Evolutionary conservation across 2,888 invertebrate genomes (phyloP), one percentile per base, ranked within the genome.

Genomic region (Dasysyrphus tricinctus): DNA sequence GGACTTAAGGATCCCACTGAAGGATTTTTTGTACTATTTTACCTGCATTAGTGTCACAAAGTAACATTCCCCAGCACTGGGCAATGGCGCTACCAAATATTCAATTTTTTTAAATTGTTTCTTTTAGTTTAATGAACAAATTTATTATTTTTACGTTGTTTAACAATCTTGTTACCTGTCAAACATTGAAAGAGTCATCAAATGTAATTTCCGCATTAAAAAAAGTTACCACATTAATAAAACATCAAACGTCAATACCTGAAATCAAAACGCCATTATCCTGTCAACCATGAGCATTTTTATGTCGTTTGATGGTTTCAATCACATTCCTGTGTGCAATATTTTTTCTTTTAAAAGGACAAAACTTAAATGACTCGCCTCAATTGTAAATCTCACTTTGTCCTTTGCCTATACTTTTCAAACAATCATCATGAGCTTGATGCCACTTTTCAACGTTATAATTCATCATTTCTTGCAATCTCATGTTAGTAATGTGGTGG

Each of bases 391-490:
- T 34, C 1, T 47, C 29, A 11, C 14, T 44, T 44, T 44, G 11
- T 63, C 29, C n/a, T 16, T 44, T n/a, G 7, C 19, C 42, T 42
- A 42, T 42, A 44, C n/a, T 6, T 4, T 32, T 32, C 1, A 2
- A 8, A 24, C 5, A 9, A 67, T 24, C 12, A 16, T 19, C 54
- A 88, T 88, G 88, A 72, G 88, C 19, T 54, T 80, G 42, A 8
- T 76, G 3, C 49, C 76, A 0, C 29, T 88, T 14, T 89, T 89
- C 16, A 89, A 89, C 63, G 89, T 92, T 7, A 88, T 92, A 74
- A 59, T 91, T 9, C 80, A 90, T 57, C 88, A 91, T 88, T 90
- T 91, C 76, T 44, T 90, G 42, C 85, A 90, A 65, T 78, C 86
- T 0, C 89, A 90, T 67, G 82, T 90, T 37, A 72, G 69, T 12